Conservation (phyloP, 2,113 vertebrate genomes). For the Thunnus thynnus region DNA sequence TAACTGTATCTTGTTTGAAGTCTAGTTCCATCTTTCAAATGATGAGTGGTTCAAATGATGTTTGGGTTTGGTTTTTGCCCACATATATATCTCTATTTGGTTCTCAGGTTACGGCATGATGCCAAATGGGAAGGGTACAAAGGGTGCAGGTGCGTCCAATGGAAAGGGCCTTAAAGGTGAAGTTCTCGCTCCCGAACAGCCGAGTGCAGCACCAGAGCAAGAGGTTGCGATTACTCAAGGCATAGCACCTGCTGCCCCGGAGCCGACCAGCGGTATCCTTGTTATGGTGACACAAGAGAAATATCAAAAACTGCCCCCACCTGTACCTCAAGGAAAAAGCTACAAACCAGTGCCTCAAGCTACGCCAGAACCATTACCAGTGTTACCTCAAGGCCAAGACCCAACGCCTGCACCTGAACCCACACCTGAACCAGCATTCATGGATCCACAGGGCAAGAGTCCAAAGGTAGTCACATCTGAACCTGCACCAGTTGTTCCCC, state of each 20-base stretch:
- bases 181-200: conserved; percentile 53
- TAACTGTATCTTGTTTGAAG: background rate
- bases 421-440: conserved; percentile 26
- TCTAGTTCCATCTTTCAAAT: background rate
- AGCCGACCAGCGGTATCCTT: conserved; percentile 26
- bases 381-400: conserved; percentile 36
- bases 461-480: conserved; percentile 38
- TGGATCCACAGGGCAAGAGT: conserved; percentile 28
- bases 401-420: conserved; percentile 13
- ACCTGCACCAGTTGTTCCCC: conserved; percentile 29
- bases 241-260: conserved; percentile 10
- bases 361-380: conserved; percentile 37
- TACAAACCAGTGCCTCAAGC: conserved; percentile 60
- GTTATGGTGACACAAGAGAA: conserved; percentile 57
- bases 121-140: conserved; percentile 52
- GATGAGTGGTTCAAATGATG: background rate
- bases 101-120: conserved; percentile 69
- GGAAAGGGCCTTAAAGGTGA: conserved; percentile 69
- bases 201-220: conserved; percentile 32
- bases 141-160: conserved; percentile 25
- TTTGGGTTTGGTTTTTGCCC: background rate
- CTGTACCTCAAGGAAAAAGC: conserved; percentile 56
- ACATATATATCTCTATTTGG: conserved; percentile 34
- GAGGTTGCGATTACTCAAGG: conserved; percentile 22
- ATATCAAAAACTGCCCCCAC: conserved; percentile 47